Evolutionary conservation across 2,888 invertebrate genomes (phyloP), one percentile per base, ranked within the genome.

Genomic region (Mechanitis mazaeus): DNA sequence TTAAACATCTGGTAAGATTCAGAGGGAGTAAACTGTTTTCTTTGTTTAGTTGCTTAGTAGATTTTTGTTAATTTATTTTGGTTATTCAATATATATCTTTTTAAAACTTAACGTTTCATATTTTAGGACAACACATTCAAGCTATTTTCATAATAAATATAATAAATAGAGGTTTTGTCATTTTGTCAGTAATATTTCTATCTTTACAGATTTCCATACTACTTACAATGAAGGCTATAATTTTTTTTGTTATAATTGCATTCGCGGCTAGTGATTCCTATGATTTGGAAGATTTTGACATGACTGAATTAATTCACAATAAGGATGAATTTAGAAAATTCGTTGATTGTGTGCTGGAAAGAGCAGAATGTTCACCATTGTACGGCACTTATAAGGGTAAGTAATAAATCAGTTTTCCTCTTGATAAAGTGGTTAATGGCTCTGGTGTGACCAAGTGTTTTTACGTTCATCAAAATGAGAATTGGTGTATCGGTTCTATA

Each of bases 281-380:
- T 0, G 77, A 79, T 60, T 74, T 84, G 45, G 84, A 85, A 54
- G 56, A 82, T 64, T 65, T 85, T 31, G 81, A 86, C 56, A 71
- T 85, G 2, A 76, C 79, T 0, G 71, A 70, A 0, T 64, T 84
- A 3, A 67, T 80, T 0, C 68, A 65, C 0, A 65, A 80, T 35
- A 1, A 11, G 0, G 67, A 67, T 0, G 47, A 66, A 1, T 62
- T 84, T 45, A 65, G 76, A 55, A 64, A 63, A 0, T 81, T 79
- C 46, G 55, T 68, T 33, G 71, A 71, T n/a, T 87, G 87, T 68
- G 83, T 84, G 64, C 45, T 75, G 33, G 78, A 78, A 3, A 75
- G 62, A 11, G 68, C 58, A 3, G 47, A 65, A 0, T 87, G 87
- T 59, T 56, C 72, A 20, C 67, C 68, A 0, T 57, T 78, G 2